Evolutionary conservation across 2,888 invertebrate genomes (phyloP).

Genomic region (Agonum fuliginosum): DNA sequence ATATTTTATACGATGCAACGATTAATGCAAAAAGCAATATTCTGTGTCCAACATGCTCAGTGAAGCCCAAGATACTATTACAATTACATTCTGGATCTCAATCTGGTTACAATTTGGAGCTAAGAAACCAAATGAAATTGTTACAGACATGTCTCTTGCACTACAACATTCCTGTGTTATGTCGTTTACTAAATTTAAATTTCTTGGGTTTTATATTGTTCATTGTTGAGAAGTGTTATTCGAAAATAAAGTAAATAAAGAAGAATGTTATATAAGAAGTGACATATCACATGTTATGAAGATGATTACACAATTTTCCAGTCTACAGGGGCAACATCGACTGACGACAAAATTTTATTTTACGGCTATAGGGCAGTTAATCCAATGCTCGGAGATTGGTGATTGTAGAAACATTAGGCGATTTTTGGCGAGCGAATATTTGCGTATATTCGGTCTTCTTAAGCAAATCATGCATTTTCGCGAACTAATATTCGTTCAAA

Average conservation of each 20-base stretch:
- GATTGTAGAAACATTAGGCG: background rate
- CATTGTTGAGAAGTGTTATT: constrained; percentile 3
- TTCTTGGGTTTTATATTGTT: background rate
- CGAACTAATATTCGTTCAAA: too few relatives aligned
- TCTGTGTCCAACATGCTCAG: background rate
- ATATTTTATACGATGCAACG: background rate
- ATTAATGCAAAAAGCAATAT: constrained; percentile 3
- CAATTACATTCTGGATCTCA: too few relatives aligned
- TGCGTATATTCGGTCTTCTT: too few relatives aligned
- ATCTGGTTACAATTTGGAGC: too few relatives aligned
- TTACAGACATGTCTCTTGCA: constrained; percentile 9
- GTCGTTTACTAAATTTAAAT: constrained; percentile 9
- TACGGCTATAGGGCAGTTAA: background rate
- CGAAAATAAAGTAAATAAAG: constrained; percentile 6
- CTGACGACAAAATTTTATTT: constrained; percentile 3
- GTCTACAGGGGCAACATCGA: background rate
- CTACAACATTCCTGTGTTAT: constrained; percentile 6
- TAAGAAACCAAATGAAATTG: constrained; percentile 6
- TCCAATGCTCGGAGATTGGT: constrained; percentile 2
- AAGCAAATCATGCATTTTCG: too few relatives aligned
- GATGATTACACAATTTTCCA: background rate
- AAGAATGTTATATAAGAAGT: constrained; percentile 9
- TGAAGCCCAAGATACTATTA: constrained; percentile 1
- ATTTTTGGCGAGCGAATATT: too few relatives aligned
- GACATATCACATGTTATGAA: constrained; percentile 6